Evolutionary conservation across 2,888 invertebrate species (phyloP).

Genomic region (Pollenia griseotomentosa): DNA sequence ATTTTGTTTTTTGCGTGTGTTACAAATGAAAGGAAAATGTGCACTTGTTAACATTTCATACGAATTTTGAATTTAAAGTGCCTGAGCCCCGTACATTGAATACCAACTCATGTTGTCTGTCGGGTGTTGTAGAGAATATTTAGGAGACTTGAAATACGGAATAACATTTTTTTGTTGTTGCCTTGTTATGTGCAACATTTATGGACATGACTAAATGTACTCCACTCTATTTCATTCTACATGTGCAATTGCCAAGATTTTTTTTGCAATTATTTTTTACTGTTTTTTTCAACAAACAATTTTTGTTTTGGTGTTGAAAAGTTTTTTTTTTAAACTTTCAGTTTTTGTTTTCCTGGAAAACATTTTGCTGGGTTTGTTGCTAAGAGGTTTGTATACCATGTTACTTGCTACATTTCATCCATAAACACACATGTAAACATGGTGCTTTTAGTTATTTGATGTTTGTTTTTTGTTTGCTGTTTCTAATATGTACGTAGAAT

Average conservation of each 20-base stretch:
- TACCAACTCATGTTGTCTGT: conserved; percentile 30
- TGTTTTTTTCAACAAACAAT: conserved; percentile 16
- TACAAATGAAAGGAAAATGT: conserved; percentile 61
- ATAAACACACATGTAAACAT: conserved; percentile 35
- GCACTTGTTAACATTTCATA: conserved; percentile 54
- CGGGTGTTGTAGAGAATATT: conserved; percentile 14
- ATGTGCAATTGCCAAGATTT: conserved; percentile 47
- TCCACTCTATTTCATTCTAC: background rate
- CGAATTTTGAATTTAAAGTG: conserved; percentile 43
- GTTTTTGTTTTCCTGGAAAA: too few species aligned
- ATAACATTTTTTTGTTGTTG: background rate
- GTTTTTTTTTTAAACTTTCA: background rate
- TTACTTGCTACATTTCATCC: conserved; percentile 42
- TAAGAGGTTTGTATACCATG: conserved; percentile 11
- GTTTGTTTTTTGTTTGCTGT: background rate
- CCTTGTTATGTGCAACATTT: conserved; percentile 40
- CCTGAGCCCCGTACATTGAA: conserved; percentile 1
- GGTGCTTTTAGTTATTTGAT: background rate
- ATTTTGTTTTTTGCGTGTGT: conserved; percentile 5
- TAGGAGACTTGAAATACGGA: conserved; percentile 24
- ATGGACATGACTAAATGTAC: conserved; percentile 54
- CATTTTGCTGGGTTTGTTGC: conserved; percentile 16
- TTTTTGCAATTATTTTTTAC: background rate
- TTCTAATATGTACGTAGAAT: too few species aligned
- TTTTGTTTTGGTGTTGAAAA: conserved; percentile 47